A percentile compares a stretch with the other conserved stretches of the same genome.
These are phyloP conservation scores for Corvus moneduloides DNA, from an alignment of 2,113 vertebrate species.

Conservation along the genomic window DNA sequence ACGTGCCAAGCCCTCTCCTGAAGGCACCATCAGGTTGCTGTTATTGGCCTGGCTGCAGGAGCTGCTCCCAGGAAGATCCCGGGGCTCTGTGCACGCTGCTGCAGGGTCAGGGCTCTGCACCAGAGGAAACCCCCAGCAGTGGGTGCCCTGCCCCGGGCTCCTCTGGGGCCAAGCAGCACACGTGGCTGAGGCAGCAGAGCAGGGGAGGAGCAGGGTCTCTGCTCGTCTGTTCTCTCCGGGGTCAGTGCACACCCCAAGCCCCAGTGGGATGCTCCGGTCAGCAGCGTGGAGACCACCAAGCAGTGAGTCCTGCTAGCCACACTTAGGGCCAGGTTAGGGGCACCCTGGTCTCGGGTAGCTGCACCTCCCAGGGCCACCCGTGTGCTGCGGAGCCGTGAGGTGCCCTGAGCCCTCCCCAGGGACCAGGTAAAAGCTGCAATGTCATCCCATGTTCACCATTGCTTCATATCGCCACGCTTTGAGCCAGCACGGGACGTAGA, in stretches of 20 bases:
- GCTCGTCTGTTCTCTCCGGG: fast-evolving
- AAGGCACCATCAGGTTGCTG: background rate
- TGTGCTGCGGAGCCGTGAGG: background rate
- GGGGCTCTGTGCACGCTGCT: background rate
- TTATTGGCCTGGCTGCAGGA: background rate
- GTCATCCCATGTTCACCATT: slow-evolving; percentile 58
- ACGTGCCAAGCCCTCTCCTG: background rate
- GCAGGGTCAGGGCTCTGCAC: background rate
- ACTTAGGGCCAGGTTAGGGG: background rate
- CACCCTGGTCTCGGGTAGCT: background rate
- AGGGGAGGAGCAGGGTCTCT: background rate
- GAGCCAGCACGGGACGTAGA: background rate
- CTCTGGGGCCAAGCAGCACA: background rate
- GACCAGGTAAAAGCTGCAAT: slow-evolving; percentile 37
- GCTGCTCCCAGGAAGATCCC: background rate
- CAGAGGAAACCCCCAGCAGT: background rate
- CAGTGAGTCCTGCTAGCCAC: background rate
- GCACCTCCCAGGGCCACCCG: background rate
- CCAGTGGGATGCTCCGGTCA: background rate
- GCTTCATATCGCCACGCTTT: slow-evolving; percentile 53
- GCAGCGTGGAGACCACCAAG: background rate
- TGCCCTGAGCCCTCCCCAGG: background rate
- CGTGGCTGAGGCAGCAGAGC: background rate
- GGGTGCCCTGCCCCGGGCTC: background rate
- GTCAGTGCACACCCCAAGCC: background rate